Percentiles rank a stretch among this genome's conserved stretches.
Conservation (phyloP, 2,797 vertebrate species). For the Calcarius lapponicus region DNA sequence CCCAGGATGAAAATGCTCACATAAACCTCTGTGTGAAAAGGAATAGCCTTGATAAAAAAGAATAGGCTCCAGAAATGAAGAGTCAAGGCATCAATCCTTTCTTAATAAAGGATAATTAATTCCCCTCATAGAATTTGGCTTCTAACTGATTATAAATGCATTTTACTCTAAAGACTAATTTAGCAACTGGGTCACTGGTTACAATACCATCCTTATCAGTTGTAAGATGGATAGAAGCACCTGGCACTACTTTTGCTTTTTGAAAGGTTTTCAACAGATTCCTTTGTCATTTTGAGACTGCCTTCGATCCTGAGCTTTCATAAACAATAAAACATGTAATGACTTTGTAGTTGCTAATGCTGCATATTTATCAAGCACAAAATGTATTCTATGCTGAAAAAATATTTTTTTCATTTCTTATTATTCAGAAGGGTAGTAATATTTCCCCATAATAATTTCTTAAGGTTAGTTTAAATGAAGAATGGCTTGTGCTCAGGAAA, state of each 20-base stretch:
- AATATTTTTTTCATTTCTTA: conserved; percentile 17
- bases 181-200: conserved; percentile 16
- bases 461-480: neutral
- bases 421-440: conserved; percentile 1
- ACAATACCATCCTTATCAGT: conserved; percentile 1
- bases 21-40: neutral
- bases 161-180: conserved; percentile 43
- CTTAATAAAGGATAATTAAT: conserved; percentile 31
- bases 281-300: neutral
- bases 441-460: conserved; percentile 28
- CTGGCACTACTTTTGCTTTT: neutral
- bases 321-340: conserved; percentile 46
- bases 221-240: conserved; percentile 15
- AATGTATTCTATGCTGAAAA: neutral
- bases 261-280: conserved; percentile 18
- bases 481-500: neutral
- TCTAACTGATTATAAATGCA: conserved; percentile 25
- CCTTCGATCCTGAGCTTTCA: conserved; percentile 28
- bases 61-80: neutral
- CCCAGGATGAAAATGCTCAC: neutral
- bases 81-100: neutral
- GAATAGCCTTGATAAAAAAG: neutral
- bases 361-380: conserved; percentile 41
- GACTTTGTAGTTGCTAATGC: conserved; percentile 24
- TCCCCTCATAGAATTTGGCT: neutral